Conservation (phyloP, 2,797 vertebrate species). For the Lepus townsendii region DNA sequence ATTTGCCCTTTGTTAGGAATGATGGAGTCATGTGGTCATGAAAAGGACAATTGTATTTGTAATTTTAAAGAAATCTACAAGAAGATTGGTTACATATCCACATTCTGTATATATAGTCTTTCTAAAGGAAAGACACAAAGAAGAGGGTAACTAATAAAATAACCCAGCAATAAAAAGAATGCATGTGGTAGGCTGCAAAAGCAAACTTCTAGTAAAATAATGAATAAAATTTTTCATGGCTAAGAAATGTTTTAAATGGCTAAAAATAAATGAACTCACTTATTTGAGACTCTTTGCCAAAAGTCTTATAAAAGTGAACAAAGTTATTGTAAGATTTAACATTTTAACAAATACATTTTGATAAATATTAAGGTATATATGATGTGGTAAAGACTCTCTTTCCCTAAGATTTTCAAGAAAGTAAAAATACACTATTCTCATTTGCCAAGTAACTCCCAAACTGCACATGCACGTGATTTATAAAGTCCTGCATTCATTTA, state of each 20-base stretch:
- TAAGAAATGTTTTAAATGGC: constrained; percentile 9
- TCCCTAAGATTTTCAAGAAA: constrained; percentile 1
- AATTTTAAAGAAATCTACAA: neutral
- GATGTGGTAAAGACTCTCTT: neutral
- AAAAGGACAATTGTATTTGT: neutral
- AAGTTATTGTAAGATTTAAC: constrained; percentile 14
- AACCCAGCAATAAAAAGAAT: neutral
- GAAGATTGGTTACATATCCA: neutral
- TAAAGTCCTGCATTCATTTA: neutral
- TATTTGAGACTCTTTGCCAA: neutral
- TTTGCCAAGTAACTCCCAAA: constrained; percentile 4
- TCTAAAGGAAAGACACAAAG: neutral
- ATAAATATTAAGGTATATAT: neutral
- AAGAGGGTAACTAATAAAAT: neutral
- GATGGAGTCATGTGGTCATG: neutral
- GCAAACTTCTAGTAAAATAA: neutral
- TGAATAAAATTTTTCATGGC: constrained; percentile 15
- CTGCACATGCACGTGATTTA: neutral
- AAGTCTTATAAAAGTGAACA: neutral
- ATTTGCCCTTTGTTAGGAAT: neutral
- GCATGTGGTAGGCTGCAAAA: neutral
- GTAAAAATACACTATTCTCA: neutral
- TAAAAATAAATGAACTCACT: neutral
- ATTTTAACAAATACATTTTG: neutral
- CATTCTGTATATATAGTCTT: neutral